These are phyloP conservation scores for Chlorops oryzae DNA, from an alignment of 1,140 invertebrate genomes.

Conservation along the genomic window DNA sequence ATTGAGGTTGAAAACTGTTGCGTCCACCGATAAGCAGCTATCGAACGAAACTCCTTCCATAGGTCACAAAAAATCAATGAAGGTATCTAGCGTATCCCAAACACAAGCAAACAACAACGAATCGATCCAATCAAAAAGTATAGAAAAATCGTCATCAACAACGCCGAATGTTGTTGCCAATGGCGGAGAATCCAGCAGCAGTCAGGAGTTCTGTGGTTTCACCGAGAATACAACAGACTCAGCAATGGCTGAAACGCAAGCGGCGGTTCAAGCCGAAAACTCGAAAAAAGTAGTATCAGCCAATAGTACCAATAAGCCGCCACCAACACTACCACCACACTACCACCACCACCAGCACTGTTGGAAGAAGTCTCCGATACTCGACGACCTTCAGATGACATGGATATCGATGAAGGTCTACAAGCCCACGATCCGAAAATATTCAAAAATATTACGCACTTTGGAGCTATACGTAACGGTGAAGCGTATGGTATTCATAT, in stretches of 20 bases:
- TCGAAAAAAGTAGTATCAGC: no score
- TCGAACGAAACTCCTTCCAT: background rate
- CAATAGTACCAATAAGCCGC: no score
- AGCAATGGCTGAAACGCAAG: background rate
- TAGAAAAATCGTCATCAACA: background rate
- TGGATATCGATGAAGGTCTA: conserved; percentile 42
- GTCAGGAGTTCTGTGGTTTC: conserved; percentile 33
- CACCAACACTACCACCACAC: no score
- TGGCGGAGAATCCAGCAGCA: conserved; percentile 31
- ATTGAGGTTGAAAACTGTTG: conserved; percentile 34
- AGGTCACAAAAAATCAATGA: background rate
- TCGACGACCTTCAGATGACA: conserved; percentile 40
- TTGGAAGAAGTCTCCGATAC: background rate
- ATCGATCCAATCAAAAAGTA: conserved; percentile 1
- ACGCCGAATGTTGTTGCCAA: conserved; percentile 8
- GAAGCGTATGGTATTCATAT: background rate
- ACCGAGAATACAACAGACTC: conserved; percentile 16
- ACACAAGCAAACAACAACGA: no score
- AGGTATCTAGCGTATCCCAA: no score
- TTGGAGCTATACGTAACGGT: conserved; percentile 2
- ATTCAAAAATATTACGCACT: conserved; percentile 33
- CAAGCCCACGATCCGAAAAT: conserved; percentile 41
- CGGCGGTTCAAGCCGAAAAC: conserved; percentile 15
- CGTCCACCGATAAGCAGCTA: background rate
- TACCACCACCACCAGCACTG: no score